A percentile compares a stretch with the other conserved stretches of the same genome.
phyloP scores from a whole-genome alignment of 2,797 vertebrate genomes.

The Novumbra hubbsi region DNA sequence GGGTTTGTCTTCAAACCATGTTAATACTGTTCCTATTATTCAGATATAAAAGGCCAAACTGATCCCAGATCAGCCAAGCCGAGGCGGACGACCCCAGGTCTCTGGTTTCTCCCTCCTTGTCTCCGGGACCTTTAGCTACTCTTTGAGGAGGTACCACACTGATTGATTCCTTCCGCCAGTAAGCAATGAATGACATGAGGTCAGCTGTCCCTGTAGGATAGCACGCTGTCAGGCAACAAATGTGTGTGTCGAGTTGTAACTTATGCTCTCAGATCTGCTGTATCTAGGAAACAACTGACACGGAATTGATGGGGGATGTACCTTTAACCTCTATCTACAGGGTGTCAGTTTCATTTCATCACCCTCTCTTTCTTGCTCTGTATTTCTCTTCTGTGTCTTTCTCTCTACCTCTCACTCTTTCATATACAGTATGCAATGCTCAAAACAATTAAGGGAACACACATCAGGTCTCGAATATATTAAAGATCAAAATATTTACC shows the following conservation, averaged over 20 bases:
- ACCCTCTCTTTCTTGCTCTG: neutral
- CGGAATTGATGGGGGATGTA: slow-evolving; percentile 1
- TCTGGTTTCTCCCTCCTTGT: neutral
- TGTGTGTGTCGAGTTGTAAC: neutral
- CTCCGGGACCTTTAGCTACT: neutral
- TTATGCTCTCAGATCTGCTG: slow-evolving; percentile 7
- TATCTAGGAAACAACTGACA: slow-evolving; percentile 12
- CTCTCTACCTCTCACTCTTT: neutral
- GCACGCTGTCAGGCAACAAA: neutral
- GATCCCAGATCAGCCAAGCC: neutral
- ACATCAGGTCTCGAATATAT: no score
- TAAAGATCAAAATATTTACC: no score
- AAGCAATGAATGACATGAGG: slow-evolving; percentile 16
- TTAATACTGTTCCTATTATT: neutral
- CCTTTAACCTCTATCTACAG: slow-evolving; percentile 8
- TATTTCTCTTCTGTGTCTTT: slow-evolving; percentile 1
- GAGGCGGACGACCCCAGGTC: neutral
- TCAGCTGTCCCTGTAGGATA: slow-evolving; percentile 2
- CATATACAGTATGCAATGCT: neutral
- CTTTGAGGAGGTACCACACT: slow-evolving; percentile 4
- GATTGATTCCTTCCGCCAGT: slow-evolving; percentile 27
- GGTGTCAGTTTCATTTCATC: neutral
- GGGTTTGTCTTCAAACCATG: neutral
- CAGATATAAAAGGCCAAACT: neutral
- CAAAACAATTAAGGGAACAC: no score